Conservation (phyloP, 2,113 vertebrate species). For the Forbesichthys agassizii region DNA sequence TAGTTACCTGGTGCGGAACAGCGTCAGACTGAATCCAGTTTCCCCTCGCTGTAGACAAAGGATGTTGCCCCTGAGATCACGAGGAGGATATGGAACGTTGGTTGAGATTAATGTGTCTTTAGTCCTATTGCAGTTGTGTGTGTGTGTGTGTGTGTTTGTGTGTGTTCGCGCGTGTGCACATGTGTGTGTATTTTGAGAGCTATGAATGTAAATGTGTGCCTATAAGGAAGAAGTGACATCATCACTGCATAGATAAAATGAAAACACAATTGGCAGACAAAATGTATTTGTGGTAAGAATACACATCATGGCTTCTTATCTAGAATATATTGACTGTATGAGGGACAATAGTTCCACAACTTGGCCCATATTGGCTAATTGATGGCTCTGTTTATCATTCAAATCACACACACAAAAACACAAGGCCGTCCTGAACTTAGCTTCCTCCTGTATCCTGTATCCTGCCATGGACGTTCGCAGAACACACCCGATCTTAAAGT, state of each 20-base stretch:
- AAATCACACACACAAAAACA: slow-evolving; percentile 15
- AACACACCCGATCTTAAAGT: slow-evolving; percentile 52
- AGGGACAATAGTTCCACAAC: slow-evolving; percentile 40
- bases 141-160: background rate
- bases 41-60: slow-evolving; percentile 51
- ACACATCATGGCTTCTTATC: background rate
- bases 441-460: slow-evolving; percentile 67
- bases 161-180: background rate
- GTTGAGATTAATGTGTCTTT: background rate
- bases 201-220: background rate
- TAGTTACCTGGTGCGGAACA: slow-evolving; percentile 62
- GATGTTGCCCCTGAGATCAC: slow-evolving; percentile 53
- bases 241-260: background rate
- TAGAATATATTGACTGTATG: slow-evolving; percentile 16
- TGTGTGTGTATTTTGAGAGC: background rate
- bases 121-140: background rate
- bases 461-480: slow-evolving; percentile 69
- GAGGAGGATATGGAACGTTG: slow-evolving; percentile 59
- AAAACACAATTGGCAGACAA: no score
- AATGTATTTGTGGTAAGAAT: background rate
- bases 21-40: slow-evolving; percentile 47
- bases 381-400: slow-evolving; percentile 31
- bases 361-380: slow-evolving; percentile 40
- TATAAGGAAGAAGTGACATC: slow-evolving; percentile 4
- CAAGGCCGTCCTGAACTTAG: slow-evolving; percentile 36